Conservation (phyloP, 2,797 vertebrate genomes). For the Linurgus olivaceus region DNA sequence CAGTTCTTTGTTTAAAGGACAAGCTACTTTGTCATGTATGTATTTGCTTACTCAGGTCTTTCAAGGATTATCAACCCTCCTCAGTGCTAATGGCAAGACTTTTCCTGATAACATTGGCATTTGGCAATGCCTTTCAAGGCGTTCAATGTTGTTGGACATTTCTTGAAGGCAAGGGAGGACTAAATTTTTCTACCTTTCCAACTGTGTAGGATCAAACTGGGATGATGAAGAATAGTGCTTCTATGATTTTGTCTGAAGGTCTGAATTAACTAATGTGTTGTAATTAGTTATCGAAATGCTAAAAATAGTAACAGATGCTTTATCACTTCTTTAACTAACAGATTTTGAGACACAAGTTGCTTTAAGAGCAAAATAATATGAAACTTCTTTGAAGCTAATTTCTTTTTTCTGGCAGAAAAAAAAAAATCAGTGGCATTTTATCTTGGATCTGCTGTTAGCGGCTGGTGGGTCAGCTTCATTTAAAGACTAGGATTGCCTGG, state of each 20-base stretch:
- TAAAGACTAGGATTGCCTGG: conserved; percentile 19
- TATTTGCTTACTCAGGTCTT: neutral
- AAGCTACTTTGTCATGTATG: neutral
- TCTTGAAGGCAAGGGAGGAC: neutral
- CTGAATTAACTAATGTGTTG: neutral
- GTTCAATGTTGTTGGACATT: neutral
- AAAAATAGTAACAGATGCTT: conserved; percentile 26
- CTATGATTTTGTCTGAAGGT: neutral
- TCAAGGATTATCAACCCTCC: neutral
- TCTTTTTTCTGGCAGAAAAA: neutral
- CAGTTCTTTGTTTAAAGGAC: neutral
- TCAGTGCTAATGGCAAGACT: neutral
- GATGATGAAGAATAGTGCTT: neutral
- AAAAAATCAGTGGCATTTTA: neutral
- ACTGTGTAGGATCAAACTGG: neutral
- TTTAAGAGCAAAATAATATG: conserved; percentile 31
- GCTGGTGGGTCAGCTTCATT: conserved; percentile 28
- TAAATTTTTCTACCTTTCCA: neutral
- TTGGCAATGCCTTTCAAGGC: neutral
- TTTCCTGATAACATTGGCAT: neutral
- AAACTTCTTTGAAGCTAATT: conserved; percentile 36
- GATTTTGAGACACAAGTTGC: neutral
- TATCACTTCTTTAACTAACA: neutral
- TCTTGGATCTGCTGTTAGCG: neutral
- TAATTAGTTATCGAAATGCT: neutral